phyloP scores from a whole-genome alignment of 2,888 invertebrate genomes.

The Chymomyza procnemis region DNA sequence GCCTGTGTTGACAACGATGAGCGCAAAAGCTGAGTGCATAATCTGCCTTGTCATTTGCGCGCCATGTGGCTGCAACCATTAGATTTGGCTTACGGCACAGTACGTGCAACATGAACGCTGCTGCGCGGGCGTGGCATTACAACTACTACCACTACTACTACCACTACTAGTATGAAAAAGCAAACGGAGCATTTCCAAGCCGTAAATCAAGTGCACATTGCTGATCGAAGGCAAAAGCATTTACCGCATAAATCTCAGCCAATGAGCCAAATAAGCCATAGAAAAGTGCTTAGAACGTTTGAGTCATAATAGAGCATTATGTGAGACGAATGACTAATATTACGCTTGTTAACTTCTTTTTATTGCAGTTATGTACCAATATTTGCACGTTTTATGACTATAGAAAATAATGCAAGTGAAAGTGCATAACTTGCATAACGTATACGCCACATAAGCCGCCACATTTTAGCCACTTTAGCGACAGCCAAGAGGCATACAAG shows the following conservation, averaged over 20 bases:
- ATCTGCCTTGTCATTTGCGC: slow-evolving; percentile 38
- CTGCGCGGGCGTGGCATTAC: no score
- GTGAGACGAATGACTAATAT: no score
- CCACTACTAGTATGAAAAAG: background rate
- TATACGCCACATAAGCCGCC: slow-evolving; percentile 28
- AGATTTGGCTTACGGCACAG: slow-evolving; percentile 1
- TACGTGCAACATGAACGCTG: background rate
- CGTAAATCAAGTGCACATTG: background rate
- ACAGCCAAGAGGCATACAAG: background rate
- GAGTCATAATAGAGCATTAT: background rate
- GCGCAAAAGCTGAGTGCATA: slow-evolving; percentile 34
- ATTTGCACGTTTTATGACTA: background rate
- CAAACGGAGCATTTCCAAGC: background rate
- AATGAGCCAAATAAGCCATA: background rate
- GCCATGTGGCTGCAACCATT: slow-evolving; percentile 20
- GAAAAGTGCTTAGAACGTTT: background rate
- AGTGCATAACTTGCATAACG: slow-evolving; percentile 17
- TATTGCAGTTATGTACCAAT: slow-evolving; percentile 58
- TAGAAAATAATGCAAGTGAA: slow-evolving; percentile 2
- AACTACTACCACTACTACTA: no score
- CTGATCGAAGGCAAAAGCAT: background rate
- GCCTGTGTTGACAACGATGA: slow-evolving; percentile 31
- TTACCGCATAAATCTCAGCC: background rate
- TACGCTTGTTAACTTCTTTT: slow-evolving; percentile 12
- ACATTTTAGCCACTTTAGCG: slow-evolving; percentile 3